A percentile compares a stretch with the other conserved stretches of the same genome.
phyloP scores from a whole-genome alignment of 2,888 invertebrate species.

The Chrysotoxum bicinctum region DNA sequence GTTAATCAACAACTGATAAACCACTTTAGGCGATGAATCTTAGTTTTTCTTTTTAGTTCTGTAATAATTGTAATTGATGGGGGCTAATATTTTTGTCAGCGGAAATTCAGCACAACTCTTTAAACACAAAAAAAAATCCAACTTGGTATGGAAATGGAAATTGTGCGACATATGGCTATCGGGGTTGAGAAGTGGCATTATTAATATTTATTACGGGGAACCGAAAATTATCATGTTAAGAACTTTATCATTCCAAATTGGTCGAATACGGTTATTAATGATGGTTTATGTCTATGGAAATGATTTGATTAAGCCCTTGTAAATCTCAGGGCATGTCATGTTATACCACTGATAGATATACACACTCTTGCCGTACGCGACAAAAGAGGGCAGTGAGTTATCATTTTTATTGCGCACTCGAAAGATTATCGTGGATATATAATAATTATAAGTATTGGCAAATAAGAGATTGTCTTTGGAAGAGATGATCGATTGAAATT shows the following conservation, averaged over 20 bases:
- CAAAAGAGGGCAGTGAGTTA: constrained; percentile 16
- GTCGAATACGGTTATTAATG: constrained; percentile 59
- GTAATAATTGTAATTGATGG: constrained; percentile 41
- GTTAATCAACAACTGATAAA: constrained; percentile 31
- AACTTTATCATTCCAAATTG: constrained; percentile 53
- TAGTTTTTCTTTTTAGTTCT: neutral
- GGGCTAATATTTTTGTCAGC: constrained; percentile 34
- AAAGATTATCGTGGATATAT: constrained; percentile 1
- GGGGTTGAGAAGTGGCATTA: constrained; percentile 25
- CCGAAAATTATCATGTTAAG: constrained; percentile 63
- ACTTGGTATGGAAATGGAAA: neutral
- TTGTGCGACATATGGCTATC: constrained; percentile 54
- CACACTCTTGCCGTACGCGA: neutral
- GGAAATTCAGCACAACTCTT: neutral
- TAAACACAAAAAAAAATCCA: constrained; percentile 15
- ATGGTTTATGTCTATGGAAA: constrained; percentile 45
- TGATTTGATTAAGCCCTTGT: constrained; percentile 63
- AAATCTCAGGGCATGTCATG: constrained; percentile 62
- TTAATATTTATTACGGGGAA: constrained; percentile 60
- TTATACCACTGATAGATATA: constrained; percentile 53
- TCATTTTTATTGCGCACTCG: constrained; percentile 38
- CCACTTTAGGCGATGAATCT: constrained; percentile 22
- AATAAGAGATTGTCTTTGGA: neutral
- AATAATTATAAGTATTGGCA: neutral
- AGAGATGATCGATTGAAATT: neutral